Conservation (phyloP, 2,797 vertebrate genomes). For the Graptemys geographica region DNA sequence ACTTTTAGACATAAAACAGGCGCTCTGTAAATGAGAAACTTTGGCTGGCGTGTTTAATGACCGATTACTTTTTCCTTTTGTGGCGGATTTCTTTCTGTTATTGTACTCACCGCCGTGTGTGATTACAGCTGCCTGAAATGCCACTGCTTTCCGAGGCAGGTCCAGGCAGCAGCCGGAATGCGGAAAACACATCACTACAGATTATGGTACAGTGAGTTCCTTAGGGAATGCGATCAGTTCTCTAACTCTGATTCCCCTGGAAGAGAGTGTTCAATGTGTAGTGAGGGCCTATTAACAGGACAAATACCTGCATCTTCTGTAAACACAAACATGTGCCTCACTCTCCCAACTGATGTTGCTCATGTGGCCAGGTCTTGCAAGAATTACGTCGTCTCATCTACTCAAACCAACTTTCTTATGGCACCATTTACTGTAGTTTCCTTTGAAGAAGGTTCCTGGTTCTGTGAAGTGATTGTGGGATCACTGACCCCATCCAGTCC, state of each 20-base stretch:
- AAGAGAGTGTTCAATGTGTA: neutral
- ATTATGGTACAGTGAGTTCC: neutral
- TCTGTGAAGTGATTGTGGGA: neutral
- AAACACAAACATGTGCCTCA: fast-evolving
- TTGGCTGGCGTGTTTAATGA: neutral
- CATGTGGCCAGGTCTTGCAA: neutral
- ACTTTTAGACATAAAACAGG: neutral
- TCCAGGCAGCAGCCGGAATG: constrained; percentile 44
- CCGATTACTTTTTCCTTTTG: neutral
- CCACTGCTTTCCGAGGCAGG: constrained; percentile 23
- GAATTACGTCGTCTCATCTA: fast-evolving
- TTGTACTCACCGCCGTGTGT: fast-evolving
- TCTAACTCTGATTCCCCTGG: neutral
- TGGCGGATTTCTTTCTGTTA: neutral
- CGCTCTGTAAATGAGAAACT: neutral
- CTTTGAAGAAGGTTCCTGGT: neutral
- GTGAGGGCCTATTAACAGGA: neutral
- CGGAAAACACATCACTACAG: neutral
- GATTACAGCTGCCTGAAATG: constrained; percentile 31
- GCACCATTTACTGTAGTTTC: neutral
- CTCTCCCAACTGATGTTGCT: neutral
- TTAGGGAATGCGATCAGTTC: neutral
- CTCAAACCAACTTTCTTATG: neutral
- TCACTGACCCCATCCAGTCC: fast-evolving
- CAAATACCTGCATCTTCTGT: neutral